A percentile compares a stretch with the other conserved stretches of the same genome.
Conservation (phyloP, 2,797 vertebrate species). For the Champsocephalus esox region DNA sequence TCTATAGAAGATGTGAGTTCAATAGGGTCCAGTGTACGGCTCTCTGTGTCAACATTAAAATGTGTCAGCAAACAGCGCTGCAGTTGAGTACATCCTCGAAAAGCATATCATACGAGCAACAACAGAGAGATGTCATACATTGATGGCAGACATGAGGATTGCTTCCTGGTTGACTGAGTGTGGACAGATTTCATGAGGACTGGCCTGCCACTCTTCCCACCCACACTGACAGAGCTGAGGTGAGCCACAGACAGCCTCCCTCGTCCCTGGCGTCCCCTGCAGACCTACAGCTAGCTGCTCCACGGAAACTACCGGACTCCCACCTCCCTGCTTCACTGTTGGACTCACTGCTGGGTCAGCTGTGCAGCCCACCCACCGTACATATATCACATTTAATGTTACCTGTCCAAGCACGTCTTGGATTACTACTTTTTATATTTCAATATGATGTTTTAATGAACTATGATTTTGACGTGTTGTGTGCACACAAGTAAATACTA, state of each 20-base stretch:
- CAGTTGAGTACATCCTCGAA: slow-evolving; percentile 14
- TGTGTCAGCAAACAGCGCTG: slow-evolving; percentile 13
- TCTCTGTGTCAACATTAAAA: slow-evolving; percentile 10
- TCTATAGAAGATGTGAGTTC: neutral
- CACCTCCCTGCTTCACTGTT: slow-evolving; percentile 1
- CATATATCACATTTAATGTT: slow-evolving; percentile 25
- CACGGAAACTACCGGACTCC: slow-evolving; percentile 15
- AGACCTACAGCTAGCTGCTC: slow-evolving; percentile 40
- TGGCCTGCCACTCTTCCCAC: slow-evolving; percentile 33
- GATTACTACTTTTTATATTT: slow-evolving; percentile 13
- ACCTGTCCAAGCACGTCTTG: slow-evolving; percentile 2
- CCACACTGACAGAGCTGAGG: slow-evolving; percentile 38
- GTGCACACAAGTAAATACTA: neutral
- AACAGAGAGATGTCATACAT: slow-evolving; percentile 3
- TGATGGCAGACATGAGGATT: neutral
- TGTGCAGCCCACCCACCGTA: slow-evolving; percentile 52
- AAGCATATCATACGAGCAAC: neutral
- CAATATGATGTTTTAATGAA: neutral
- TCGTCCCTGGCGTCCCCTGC: slow-evolving; percentile 39
- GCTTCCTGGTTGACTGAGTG: slow-evolving; percentile 36
- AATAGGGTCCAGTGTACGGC: neutral
- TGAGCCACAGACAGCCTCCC: slow-evolving; percentile 15
- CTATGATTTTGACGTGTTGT: neutral
- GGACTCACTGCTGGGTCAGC: slow-evolving; percentile 25
- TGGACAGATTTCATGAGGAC: slow-evolving; percentile 23